phyloP scores from a whole-genome alignment of 2,797 vertebrate genomes.

The Taenioides sp. region DNA sequence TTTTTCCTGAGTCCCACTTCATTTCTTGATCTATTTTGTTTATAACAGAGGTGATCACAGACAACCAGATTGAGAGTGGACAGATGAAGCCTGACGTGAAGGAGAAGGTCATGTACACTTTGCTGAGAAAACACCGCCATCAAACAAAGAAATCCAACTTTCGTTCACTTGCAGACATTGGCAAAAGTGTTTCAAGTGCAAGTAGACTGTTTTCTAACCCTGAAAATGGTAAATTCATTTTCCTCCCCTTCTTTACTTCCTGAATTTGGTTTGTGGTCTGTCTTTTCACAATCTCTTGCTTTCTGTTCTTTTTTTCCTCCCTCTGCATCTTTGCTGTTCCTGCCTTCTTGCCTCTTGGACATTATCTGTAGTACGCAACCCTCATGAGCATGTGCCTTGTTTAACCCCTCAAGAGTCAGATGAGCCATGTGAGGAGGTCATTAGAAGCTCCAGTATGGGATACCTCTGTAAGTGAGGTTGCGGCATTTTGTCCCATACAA shows the following conservation, averaged over 20 bases:
- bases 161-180: constrained; percentile 96
- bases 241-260: constrained; percentile 16
- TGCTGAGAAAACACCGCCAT: constrained; percentile 94
- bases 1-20: background rate
- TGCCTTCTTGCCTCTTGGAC: constrained; percentile 40
- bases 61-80: constrained; percentile 89
- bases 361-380: constrained; percentile 81
- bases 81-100: constrained; percentile 88
- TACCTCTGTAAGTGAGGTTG: constrained; percentile 80
- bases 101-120: constrained; percentile 92
- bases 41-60: constrained; percentile 86
- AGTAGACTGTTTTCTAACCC: constrained; percentile 94
- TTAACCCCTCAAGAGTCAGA: constrained; percentile 82
- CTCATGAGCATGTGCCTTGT: constrained; percentile 88
- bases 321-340: constrained; percentile 29
- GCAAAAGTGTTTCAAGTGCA: constrained; percentile 97
- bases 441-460: constrained; percentile 93
- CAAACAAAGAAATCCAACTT: constrained; percentile 99
- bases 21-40: background rate
- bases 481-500: constrained; percentile 15
- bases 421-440: constrained; percentile 83
- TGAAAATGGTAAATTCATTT: constrained; percentile 88
- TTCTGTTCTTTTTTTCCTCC: constrained; percentile 18
- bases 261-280: background rate
- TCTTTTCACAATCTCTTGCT: constrained; percentile 13